These are phyloP conservation scores for Sigmodon hispidus DNA, from an alignment of 2,113 vertebrate species.

Conservation along the genomic window DNA sequence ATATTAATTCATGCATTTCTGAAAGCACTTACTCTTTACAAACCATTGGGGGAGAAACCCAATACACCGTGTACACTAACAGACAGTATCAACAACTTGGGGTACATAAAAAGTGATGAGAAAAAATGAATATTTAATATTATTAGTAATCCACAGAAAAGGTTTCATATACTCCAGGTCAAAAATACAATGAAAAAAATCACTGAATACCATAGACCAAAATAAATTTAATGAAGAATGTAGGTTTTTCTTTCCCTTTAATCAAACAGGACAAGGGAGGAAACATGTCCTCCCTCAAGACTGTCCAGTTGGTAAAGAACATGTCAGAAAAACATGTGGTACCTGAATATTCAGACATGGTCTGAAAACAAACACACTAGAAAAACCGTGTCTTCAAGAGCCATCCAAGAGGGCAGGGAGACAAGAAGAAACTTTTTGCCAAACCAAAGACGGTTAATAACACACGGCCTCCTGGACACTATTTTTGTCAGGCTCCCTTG, in stretches of 20 bases:
- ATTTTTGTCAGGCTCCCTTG: neutral
- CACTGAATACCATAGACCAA: neutral
- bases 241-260: neutral
- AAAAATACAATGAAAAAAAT: conserved; percentile 44
- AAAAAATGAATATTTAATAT: conserved; percentile 18
- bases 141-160: conserved; percentile 1
- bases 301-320: conserved; percentile 25
- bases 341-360: conserved; percentile 24
- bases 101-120: conserved; percentile 48
- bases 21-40: conserved; percentile 37
- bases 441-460: neutral
- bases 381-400: conserved; percentile 49
- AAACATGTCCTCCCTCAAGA: neutral
- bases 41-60: neutral
- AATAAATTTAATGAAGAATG: conserved; percentile 12
- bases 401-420: neutral
- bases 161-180: neutral
- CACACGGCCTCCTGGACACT: neutral
- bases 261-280: neutral
- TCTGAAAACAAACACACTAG: conserved; percentile 21
- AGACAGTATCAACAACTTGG: neutral
- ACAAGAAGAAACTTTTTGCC: neutral
- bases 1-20: neutral
- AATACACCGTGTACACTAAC: neutral
- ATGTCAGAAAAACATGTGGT: conserved; percentile 38